Evolutionary conservation across 1,140 invertebrate genomes (phyloP).

Genomic region (Ylistrum balloti): DNA sequence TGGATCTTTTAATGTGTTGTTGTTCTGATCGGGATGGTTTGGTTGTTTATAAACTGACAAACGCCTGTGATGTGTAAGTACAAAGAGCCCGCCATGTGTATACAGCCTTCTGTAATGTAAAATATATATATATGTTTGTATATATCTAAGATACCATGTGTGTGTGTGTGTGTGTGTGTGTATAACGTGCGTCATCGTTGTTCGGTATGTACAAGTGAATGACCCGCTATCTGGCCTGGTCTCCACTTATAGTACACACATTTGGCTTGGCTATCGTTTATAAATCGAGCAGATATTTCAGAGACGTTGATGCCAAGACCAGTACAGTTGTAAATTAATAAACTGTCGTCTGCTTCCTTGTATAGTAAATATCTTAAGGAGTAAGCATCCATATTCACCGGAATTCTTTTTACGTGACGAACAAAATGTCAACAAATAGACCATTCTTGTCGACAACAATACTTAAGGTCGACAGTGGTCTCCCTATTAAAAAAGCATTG

Average conservation of each 20-base stretch:
- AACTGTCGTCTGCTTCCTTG: not conserved
- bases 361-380: not conserved
- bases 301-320: not conserved
- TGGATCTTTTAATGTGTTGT: not conserved
- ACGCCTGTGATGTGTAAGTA: not conserved
- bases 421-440: not conserved
- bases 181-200: not conserved
- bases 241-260: not conserved
- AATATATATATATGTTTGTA: not conserved
- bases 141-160: not conserved
- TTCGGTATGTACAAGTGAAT: not conserved
- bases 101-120: not conserved
- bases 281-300: not conserved
- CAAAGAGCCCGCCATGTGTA: not conserved
- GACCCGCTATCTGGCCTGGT: not conserved
- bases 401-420: too few relatives aligned
- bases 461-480: not conserved
- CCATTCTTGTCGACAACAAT: not conserved
- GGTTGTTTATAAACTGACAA: not conserved
- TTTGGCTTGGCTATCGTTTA: too few relatives aligned
- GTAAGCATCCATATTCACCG: not conserved
- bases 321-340: not conserved
- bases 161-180: not conserved
- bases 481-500: not conserved
- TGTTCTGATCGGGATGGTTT: not conserved